Percentiles rank a stretch among this genome's conserved stretches.
phyloP scores from a whole-genome alignment of 1,140 invertebrate species.

The Monochamus saltuarius region DNA sequence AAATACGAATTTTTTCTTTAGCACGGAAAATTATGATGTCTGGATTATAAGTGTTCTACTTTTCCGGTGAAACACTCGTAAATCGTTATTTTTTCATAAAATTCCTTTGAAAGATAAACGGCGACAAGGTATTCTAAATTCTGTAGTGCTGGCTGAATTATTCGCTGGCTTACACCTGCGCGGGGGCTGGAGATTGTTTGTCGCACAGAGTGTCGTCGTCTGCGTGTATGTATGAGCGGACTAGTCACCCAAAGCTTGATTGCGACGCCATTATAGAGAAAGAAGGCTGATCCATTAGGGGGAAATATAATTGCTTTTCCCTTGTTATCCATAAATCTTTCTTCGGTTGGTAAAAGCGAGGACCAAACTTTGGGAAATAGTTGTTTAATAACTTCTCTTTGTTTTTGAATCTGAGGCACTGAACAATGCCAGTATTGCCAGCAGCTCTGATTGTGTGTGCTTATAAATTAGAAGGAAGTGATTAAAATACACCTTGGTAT shows the following conservation, averaged over 20 bases:
- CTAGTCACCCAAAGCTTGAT: constrained; percentile 11
- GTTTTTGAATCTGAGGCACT: constrained; percentile 11
- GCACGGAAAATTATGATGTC: too few species aligned
- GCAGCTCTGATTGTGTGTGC: too few species aligned
- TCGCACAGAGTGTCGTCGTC: constrained; percentile 19
- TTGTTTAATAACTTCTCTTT: constrained; percentile 26
- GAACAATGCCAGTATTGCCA: too few species aligned
- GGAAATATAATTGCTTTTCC: constrained; percentile 28
- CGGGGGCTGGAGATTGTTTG: constrained; percentile 19
- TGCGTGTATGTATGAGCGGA: constrained; percentile 18
- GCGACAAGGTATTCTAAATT: constrained; percentile 27
- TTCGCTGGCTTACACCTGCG: constrained; percentile 23
- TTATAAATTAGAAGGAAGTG: too few species aligned
- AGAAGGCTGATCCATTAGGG: constrained; percentile 22
- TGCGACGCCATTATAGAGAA: constrained; percentile 7
- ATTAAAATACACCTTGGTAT: too few species aligned
- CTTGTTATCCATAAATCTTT: constrained; percentile 27
- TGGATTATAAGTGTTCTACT: too few species aligned
- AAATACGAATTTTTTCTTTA: too few species aligned
- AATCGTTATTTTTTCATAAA: constrained; percentile 18
- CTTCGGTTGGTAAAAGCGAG: constrained; percentile 24
- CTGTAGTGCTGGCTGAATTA: constrained; percentile 21
- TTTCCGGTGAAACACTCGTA: too few species aligned
- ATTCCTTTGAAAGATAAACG: constrained; percentile 26
- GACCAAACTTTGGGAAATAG: constrained; percentile 23